Base-by-base conservation (phyloP, 2,113 vertebrate genomes). In the Sisor rabdophorus region DNA sequence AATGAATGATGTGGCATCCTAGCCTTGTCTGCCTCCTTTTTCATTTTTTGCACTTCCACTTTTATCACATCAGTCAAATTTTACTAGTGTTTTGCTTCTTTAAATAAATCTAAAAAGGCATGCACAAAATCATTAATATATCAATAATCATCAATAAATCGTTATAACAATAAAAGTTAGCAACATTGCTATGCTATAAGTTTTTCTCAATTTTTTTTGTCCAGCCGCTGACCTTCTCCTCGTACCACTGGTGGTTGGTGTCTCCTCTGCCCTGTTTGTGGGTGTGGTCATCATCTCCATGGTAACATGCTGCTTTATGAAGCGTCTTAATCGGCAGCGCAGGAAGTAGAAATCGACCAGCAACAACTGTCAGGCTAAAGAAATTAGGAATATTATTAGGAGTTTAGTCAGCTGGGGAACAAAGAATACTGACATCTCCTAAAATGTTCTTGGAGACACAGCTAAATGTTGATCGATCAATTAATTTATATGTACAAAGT, bases 231-330 rank as follows among this genome's bases (percentile, higher is more conserved):
- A 96, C 81, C 92, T 95, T 47, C 91, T 96, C 8, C 84, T 96
- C 22, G 86, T 96, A 74, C 95, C 95, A 1, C 64, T 96, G 80
- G 85, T 94, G 12, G 81, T 92, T 12, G 95, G 95, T 0, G 82
- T 92, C 5, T 93, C 90, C 26, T 92, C 91, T 0, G 93, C 95
- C 32, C 86, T 96, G 11, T 92, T 95, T 44, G 91, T 93, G 0
- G 93, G 94, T 0, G 85, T 93, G 71, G 76, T 91, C 26, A 87
- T 96, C 83, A 91, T 96, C 0, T 86, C 91, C 7, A 79, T 94
- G 0, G 93, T 96, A 55, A 96, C 95, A 63, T 96, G 94, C 79
- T 96, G 94, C 89, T 96, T 95, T 86, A 93, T 96, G 92, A 94
- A 86, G 24, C 88, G 90, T 22, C 87, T 96, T 64, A 86, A 88